phyloP scores from a whole-genome alignment of 1,140 invertebrate genomes.

The Pomacea maculata region DNA sequence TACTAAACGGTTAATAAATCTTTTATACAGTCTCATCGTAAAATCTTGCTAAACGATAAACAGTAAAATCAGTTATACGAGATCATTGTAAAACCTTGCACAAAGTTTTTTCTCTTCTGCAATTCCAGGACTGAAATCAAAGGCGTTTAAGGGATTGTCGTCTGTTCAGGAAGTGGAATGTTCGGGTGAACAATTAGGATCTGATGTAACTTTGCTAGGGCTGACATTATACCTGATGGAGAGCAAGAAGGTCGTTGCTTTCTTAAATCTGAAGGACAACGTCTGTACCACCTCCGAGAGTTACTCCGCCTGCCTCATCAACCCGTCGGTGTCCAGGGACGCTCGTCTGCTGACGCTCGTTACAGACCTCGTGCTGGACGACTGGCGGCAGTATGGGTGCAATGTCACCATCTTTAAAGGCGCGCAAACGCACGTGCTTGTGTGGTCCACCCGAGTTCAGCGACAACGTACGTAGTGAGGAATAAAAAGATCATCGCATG shows the following conservation, averaged over 20 bases:
- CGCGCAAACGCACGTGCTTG: neutral
- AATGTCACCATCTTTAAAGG: neutral
- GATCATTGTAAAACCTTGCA: no score
- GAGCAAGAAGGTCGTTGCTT: constrained; percentile 5
- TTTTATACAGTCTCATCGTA: neutral
- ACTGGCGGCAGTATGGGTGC: neutral
- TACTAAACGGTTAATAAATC: neutral
- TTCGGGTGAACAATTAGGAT: neutral
- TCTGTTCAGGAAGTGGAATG: constrained; percentile 12
- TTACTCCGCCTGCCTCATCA: constrained; percentile 1
- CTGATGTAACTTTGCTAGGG: neutral
- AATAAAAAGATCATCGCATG: neutral
- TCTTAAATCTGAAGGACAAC: constrained; percentile 12
- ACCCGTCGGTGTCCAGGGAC: neutral
- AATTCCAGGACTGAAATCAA: neutral
- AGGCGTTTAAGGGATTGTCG: neutral
- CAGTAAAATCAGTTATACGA: neutral
- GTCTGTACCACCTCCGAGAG: constrained; percentile 10
- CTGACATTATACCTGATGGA: neutral
- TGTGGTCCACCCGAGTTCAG: neutral
- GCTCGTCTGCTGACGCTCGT: constrained; percentile 8
- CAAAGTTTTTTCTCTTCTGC: no score
- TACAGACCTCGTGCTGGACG: neutral
- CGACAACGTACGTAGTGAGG: constrained; percentile 3
- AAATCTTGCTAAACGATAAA: neutral